These are phyloP conservation scores for Prunella himalayana DNA, from an alignment of 2,113 vertebrate genomes.

Conservation along the genomic window DNA sequence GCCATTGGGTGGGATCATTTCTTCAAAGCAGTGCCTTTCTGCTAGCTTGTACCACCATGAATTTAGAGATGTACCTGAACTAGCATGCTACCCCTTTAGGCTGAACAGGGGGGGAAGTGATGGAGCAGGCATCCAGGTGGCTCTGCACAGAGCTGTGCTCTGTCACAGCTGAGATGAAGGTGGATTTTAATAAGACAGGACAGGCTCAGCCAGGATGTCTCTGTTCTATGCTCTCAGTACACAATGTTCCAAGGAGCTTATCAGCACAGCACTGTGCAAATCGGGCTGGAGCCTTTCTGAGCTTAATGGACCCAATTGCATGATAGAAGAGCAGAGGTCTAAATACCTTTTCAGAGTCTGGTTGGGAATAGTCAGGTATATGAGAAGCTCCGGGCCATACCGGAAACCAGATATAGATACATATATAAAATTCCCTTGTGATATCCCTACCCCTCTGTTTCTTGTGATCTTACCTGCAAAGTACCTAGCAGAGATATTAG, in stretches of 20 bases:
- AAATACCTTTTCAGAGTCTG: not conserved
- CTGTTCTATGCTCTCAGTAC: not conserved
- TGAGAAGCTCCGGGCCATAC: not conserved
- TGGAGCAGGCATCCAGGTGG: not conserved
- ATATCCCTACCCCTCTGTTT: not conserved
- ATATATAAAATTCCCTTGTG: not conserved
- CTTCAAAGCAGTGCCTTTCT: not conserved
- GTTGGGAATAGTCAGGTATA: not conserved
- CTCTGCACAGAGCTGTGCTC: not conserved
- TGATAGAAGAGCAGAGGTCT: not conserved
- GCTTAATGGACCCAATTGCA: not conserved
- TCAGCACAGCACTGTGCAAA: not conserved
- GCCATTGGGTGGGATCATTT: not conserved
- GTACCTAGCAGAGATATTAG: not conserved
- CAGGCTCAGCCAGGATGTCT: not conserved
- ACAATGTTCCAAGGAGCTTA: not conserved
- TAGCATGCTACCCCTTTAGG: accelerated
- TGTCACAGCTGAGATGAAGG: not conserved
- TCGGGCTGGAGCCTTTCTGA: not conserved
- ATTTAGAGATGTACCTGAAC: not conserved
- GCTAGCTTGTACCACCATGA: not conserved
- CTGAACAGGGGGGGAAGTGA: not conserved
- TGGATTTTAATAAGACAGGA: not conserved
- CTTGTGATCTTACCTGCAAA: not conserved
- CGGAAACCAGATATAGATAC: not conserved